Conservation (phyloP, 1,140 invertebrate species). For the Leptinotarsa defecta region DNA sequence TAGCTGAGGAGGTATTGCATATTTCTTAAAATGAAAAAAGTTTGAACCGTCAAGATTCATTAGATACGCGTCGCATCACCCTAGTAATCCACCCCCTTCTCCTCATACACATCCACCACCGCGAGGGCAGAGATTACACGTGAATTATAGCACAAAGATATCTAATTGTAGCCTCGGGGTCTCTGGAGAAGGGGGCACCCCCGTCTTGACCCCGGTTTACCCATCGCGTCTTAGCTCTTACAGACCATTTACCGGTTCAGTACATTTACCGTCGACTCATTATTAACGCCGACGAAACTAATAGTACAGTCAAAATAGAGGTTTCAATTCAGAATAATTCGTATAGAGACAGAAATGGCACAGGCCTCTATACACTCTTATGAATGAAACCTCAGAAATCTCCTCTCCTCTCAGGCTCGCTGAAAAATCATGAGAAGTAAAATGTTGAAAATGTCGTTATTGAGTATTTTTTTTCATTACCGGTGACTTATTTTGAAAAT, state of each 20-base stretch:
- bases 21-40: background rate
- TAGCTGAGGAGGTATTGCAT: no score
- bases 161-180: constrained; percentile 56
- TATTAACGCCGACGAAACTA: constrained; percentile 51
- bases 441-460: no score
- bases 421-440: no score
- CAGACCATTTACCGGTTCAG: constrained; percentile 55
- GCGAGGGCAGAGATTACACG: constrained; percentile 55
- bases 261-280: constrained; percentile 53
- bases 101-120: constrained; percentile 3
- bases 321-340: no score
- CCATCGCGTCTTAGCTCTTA: constrained; percentile 41
- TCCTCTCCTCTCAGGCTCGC: no score
- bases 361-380: no score
- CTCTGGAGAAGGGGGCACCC: constrained; percentile 36
- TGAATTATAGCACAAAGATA: constrained; percentile 58
- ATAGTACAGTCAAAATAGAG: background rate
- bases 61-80: background rate
- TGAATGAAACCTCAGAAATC: no score
- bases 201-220: constrained; percentile 50
- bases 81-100: background rate
- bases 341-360: no score
- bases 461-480: no score
- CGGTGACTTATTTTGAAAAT: no score
- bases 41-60: background rate